Evolutionary conservation across 2,113 vertebrate species (phyloP), one percentile per base, ranked within the genome.

Genomic region (Tonatia bakeri): DNA sequence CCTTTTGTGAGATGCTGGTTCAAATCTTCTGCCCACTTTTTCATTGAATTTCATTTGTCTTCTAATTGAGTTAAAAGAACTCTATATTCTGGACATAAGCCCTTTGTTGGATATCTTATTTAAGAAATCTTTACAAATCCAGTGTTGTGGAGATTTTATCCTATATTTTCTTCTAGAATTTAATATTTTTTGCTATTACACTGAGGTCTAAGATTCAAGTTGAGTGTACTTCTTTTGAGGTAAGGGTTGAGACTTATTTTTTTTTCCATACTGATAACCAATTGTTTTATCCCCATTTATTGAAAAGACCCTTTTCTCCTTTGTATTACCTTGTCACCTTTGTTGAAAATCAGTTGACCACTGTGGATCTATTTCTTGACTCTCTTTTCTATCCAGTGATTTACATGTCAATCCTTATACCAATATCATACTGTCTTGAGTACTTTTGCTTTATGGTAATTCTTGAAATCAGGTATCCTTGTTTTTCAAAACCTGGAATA

Each of bases 111-210:
- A 59, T 76, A 33, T 88, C 52, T 61, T 70, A 14, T 43, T 76
- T 79, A 94, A 94, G 87, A 88, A 95, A 69, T 52, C 13, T 84
- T 94, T 94, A 9, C 10, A 73, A 64, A 82, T 79, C 64, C 28
- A 50, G 0, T 50, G 14, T 79, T 54, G 75, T 77, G 79, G 67
- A 95, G 54, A 85, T 91, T 95, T 85, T 88, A 50, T 84, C 28
- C 33, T 45, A 3, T 56, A 59, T 82, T 76, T 91, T 91, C 17
- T 76, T 87, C 14, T 72, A 73, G 64, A 91, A 91, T 59, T 50
- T 75, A 88, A 65, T 88, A 28, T 33, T 61, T 88, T 94, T 87
- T 70, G 64, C 38, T 80, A 0, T 67, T 94, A 40, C 26, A n/a
- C 91, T 91, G 36, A 69, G 1, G 15, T 80, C 24, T 89, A 8